Conservation (phyloP, 1,140 invertebrate genomes). For the Zaprionus nigranus region DNA sequence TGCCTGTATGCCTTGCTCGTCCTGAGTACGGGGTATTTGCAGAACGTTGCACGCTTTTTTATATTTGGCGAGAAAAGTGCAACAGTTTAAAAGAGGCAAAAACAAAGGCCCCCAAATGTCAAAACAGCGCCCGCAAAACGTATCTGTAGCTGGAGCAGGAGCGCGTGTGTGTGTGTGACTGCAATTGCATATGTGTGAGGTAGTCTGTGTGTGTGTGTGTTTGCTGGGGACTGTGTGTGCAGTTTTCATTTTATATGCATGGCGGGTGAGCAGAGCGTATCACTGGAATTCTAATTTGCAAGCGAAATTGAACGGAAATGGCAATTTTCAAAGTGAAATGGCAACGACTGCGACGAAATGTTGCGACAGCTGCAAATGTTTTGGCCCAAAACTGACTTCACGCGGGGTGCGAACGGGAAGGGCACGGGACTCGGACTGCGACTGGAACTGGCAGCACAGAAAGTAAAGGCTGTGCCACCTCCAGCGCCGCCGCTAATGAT, state of each 20-base stretch:
- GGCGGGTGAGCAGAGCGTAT: constrained; percentile 68
- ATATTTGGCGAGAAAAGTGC: constrained; percentile 60
- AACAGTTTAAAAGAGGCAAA: constrained; percentile 65
- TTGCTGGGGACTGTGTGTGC: constrained; percentile 10
- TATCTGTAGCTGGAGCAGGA: constrained; percentile 5
- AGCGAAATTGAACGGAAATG: constrained; percentile 83
- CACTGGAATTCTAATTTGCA: constrained; percentile 82
- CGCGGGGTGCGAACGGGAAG: neutral
- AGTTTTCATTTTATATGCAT: constrained; percentile 69
- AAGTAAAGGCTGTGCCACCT: neutral
- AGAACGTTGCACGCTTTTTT: constrained; percentile 22
- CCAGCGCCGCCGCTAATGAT: constrained; percentile 17
- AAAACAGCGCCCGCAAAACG: constrained; percentile 52
- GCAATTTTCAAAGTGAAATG: constrained; percentile 83
- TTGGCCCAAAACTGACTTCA: constrained; percentile 9
- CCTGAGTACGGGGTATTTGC: neutral
- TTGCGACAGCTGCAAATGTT: constrained; percentile 64
- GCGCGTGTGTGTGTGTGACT: neutral
- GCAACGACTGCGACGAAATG: constrained; percentile 62
- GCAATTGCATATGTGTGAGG: constrained; percentile 10
- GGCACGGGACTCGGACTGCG: neutral
- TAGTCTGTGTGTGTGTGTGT: constrained; percentile 2
- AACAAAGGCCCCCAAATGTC: constrained; percentile 60
- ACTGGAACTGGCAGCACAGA: neutral
- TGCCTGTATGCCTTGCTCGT: neutral